A percentile compares a stretch with the other conserved stretches of the same genome.
Conservation (phyloP, 1,140 invertebrate species). For the Phortica variegata region DNA sequence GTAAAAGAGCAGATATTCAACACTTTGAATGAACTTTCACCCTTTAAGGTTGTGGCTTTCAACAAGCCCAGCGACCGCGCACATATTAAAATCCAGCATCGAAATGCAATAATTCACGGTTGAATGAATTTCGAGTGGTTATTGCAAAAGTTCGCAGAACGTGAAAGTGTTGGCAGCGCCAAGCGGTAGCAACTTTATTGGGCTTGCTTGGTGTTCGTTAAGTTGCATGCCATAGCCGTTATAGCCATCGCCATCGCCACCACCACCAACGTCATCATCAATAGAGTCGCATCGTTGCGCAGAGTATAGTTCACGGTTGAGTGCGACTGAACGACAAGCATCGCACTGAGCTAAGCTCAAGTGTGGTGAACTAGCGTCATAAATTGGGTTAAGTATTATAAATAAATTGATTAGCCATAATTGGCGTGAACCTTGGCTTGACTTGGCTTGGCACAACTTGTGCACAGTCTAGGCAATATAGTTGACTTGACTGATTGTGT, state of each 20-base stretch:
- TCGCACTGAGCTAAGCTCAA: too few relatives aligned
- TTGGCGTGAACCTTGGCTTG: conserved; percentile 41
- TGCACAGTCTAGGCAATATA: conserved; percentile 4
- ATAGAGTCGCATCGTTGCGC: too few relatives aligned
- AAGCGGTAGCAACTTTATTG: conserved; percentile 24
- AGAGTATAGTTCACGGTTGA: too few relatives aligned
- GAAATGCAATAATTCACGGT: conserved; percentile 50
- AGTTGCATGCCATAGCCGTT: too few relatives aligned
- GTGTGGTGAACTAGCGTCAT: conserved; percentile 33
- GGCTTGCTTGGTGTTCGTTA: conserved; percentile 40
- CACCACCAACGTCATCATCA: too few relatives aligned
- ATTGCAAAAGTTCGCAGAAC: conserved; percentile 48
- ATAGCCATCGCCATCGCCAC: too few relatives aligned
- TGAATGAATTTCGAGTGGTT: conserved; percentile 55
- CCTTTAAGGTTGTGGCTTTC: too few relatives aligned
- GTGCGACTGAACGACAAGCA: background rate
- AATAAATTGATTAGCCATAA: conserved; percentile 53
- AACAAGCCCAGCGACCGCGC: too few relatives aligned
- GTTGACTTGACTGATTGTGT: background rate
- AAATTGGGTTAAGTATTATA: conserved; percentile 54
- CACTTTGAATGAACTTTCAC: too few relatives aligned
- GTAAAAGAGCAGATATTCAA: too few relatives aligned
- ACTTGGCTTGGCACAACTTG: too few relatives aligned
- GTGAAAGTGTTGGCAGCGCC: conserved; percentile 41
- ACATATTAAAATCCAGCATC: too few relatives aligned